These are phyloP conservation scores for Metopolophium dirhodum DNA, from an alignment of 1,140 invertebrate genomes.

Conservation along the genomic window DNA sequence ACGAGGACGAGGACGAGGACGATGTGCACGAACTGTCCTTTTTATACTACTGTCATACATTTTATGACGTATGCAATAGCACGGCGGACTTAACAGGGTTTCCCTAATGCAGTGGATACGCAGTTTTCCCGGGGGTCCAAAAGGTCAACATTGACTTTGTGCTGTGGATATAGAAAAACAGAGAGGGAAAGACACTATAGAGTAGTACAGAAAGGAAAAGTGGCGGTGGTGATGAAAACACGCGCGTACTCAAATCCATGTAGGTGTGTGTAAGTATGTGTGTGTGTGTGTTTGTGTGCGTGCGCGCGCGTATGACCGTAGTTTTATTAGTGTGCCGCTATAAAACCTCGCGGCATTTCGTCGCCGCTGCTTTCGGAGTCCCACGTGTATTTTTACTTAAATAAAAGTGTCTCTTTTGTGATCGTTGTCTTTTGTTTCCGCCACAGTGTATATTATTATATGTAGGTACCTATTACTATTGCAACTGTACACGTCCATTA, in stretches of 20 bases:
- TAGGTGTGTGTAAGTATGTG: neutral
- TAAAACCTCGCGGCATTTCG: neutral
- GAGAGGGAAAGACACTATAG: neutral
- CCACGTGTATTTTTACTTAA: conserved; percentile 14
- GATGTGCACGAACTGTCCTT: too few relatives aligned
- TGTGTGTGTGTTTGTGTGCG: too few relatives aligned
- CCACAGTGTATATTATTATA: neutral
- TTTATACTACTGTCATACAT: too few relatives aligned
- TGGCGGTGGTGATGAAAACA: neutral
- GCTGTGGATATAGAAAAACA: neutral
- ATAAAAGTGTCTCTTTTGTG: conserved; percentile 15
- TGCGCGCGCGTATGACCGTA: neutral
- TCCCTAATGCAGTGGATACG: neutral
- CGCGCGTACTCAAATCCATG: neutral
- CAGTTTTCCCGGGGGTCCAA: neutral
- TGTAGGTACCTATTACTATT: neutral
- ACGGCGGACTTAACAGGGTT: neutral
- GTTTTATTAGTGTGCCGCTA: neutral
- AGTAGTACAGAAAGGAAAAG: neutral
- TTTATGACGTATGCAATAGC: too few relatives aligned
- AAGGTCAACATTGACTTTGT: conserved; percentile 17
- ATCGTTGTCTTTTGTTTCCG: neutral
- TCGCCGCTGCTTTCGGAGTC: neutral
- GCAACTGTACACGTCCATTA: neutral
- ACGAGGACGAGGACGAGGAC: too few relatives aligned